phyloP scores from a whole-genome alignment of 1,140 invertebrate genomes.

The Olivierus martensii region DNA sequence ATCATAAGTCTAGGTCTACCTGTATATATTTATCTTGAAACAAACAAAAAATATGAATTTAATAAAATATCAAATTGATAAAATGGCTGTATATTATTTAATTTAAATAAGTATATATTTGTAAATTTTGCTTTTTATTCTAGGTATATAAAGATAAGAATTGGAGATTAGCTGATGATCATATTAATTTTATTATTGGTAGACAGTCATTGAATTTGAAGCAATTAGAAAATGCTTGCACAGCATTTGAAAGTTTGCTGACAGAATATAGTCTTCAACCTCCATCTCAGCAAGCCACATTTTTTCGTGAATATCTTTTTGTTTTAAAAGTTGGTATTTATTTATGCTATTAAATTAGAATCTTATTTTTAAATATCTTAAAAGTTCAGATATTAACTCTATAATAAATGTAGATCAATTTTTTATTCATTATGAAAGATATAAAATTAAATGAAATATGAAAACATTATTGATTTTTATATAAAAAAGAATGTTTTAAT shows the following conservation, averaged over 20 bases:
- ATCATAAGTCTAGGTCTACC: too few species aligned
- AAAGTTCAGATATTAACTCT: too few species aligned
- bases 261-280: slow-evolving; percentile 48
- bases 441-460: too few species aligned
- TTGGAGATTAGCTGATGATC: slow-evolving; percentile 86
- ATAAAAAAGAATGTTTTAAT: too few species aligned
- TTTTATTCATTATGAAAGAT: too few species aligned
- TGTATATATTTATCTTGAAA: too few species aligned
- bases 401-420: too few species aligned
- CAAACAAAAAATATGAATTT: too few species aligned
- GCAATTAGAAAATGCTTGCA: slow-evolving; percentile 52
- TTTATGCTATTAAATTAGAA: too few species aligned
- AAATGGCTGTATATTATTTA: not conserved
- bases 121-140: slow-evolving; percentile 13
- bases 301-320: slow-evolving; percentile 75
- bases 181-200: slow-evolving; percentile 86
- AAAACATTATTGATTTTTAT: too few species aligned
- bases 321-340: slow-evolving; percentile 48
- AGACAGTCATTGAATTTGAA: slow-evolving; percentile 69
- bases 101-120: not conserved
- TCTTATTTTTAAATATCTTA: too few species aligned
- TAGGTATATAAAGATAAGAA: slow-evolving; percentile 62
- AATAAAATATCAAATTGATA: too few species aligned
- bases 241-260: slow-evolving; percentile 63
- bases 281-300: slow-evolving; percentile 57